Base-by-base conservation (phyloP, 1,140 invertebrate species). In the Cataglyphis hispanica region DNA sequence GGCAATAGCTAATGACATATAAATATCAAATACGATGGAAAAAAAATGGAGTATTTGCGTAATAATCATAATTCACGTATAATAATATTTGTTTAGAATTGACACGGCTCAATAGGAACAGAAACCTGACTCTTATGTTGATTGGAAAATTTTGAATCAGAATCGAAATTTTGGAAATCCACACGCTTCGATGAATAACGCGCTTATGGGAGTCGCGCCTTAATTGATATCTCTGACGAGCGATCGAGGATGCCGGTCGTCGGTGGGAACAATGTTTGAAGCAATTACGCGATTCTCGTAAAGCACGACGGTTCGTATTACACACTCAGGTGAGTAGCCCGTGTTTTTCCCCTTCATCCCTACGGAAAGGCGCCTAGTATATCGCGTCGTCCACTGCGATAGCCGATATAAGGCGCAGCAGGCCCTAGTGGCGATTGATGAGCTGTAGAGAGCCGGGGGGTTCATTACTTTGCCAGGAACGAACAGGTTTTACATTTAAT, bases 401-500 rank as follows among this genome's bases (percentile, higher is more conserved):
- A 66, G 66, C 78, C 78, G 66, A 58, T 83, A 74, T 83, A 83
- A 74, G 64, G n/a, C 63, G 63, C 63, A 37, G 63, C 63, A 37
- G 8, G 27, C 46, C 66, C 31, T 67, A 67, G 31, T 43, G 31
- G 78, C 78, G 78, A 86, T 83, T 86, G 85, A 86, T 83, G 77
- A 86, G 85, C 77, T 43, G 85, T 81, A 86, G 85, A 83, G 85
- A 86, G 76, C 40, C 77, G 16, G 37, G 37, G 34, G 66, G 43
- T 72, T 81, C 85, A 86, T 86, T 86, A 86, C 80, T 74, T 50
- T 43, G 67, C 86, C 67, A 50, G 53, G 67, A 86, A 86, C 72
- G 80, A 86, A 85, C 86, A 85, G 81, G 86, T 87, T 87, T 86
- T 84, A 86, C 85, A 87, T 87, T 87, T 87, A 87, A 87, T 87